Evolutionary conservation across 1,140 invertebrate species (phyloP), one percentile per base, ranked within the genome.

Genomic region (Diorhabda sublineata): DNA sequence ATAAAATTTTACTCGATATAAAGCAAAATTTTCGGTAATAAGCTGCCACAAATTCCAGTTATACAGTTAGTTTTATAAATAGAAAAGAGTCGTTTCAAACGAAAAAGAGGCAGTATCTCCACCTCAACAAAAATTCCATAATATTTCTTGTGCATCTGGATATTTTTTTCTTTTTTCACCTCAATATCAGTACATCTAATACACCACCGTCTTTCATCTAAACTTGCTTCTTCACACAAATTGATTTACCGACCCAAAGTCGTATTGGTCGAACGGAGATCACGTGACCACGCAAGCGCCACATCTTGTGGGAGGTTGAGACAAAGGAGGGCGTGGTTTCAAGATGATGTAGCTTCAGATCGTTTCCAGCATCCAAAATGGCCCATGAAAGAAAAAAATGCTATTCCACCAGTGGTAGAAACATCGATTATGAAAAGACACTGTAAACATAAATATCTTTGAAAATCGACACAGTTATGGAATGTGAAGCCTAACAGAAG

Each of bases 161-260:
- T 60, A n/a, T 42, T 8, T 47, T 58, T 52, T 58, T 60, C 11
- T 47, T 56, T 9, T 62, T 60, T 58, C 52, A 57, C 58, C 61
- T 26, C 61, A 26, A 56, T 43, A 58, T 59, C 69, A 57, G 45
- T 66, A 52, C 42, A 64, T 45, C 58, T 66, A 69, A 71, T 67
- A 61, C 70, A 52, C 60, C 66, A 61, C 65, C 64, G 65, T 68
- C 47, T 69, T 69, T 65, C 26, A 26, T 26, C 45, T 66, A 66
- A 60, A 60, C 67, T 65, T 64, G 60, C 65, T 26, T 60, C 41
- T 62, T 58, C 70, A 69, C 69, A 69, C 68, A 72, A 77, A 77
- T 77, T 77, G 76, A 77, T 77, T 77, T 75, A 73, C 66, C 66
- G 68, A 62, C 58, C 56, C 64, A 59, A 63, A 52, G 45, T 60